phyloP scores from a whole-genome alignment of 1,140 invertebrate genomes.

The Papilio polyxenes region DNA sequence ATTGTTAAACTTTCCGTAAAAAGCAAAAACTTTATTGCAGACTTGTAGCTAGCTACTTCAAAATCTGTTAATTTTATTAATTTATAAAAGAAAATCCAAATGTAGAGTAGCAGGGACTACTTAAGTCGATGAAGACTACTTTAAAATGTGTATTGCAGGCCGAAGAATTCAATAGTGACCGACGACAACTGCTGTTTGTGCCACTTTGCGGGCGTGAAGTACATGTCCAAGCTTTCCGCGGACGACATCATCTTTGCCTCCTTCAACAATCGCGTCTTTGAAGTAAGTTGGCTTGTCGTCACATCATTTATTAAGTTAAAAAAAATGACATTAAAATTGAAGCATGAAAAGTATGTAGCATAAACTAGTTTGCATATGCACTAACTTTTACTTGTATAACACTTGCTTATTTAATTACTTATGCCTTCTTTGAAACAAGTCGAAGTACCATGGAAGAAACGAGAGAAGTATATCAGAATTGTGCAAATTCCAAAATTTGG shows the following conservation, averaged over 20 bases:
- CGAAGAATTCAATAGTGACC: slow-evolving; percentile 85
- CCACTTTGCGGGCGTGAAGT: slow-evolving; percentile 91
- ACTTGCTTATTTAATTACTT: too few relatives aligned
- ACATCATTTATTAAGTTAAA: too few relatives aligned
- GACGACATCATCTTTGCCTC: slow-evolving; percentile 93
- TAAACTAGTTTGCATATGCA: too few relatives aligned
- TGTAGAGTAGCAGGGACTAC: too few relatives aligned
- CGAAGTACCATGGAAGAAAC: too few relatives aligned
- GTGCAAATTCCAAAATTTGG: too few relatives aligned
- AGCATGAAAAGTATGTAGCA: too few relatives aligned
- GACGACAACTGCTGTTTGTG: slow-evolving; percentile 96
- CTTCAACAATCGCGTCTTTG: slow-evolving; percentile 92
- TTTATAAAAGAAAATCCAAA: background rate
- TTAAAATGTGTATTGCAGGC: slow-evolving; percentile 69
- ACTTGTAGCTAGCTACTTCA: background rate
- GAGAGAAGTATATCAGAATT: too few relatives aligned
- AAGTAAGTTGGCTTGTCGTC: slow-evolving; percentile 80
- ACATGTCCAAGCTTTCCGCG: slow-evolving; percentile 86
- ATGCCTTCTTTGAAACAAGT: too few relatives aligned
- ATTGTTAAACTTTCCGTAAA: background rate
- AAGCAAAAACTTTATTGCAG: slow-evolving; percentile 9
- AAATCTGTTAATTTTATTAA: background rate
- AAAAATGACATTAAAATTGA: too few relatives aligned
- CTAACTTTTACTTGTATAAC: too few relatives aligned
- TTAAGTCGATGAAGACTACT: background rate